Base-by-base conservation (phyloP, 2,113 vertebrate genomes). In the Piprites chloris region DNA sequence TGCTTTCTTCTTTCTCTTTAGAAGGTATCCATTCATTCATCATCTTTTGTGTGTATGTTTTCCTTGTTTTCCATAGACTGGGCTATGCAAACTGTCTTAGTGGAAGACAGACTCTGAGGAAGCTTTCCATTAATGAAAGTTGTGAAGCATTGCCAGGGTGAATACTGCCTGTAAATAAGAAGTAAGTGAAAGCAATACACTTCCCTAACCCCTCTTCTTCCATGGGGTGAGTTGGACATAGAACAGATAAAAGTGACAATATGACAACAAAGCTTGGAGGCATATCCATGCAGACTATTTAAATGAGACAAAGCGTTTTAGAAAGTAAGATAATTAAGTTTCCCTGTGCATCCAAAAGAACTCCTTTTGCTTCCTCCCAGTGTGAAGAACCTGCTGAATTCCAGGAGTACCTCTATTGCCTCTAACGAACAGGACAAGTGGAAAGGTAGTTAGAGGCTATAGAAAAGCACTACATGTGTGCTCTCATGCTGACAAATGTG, bases 1-100 rank as follows among this genome's bases (percentile, higher is more conserved):
- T 42, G 37, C 91, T 91, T 89, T 68, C 71, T 79, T 79, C 53
- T 67, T 3, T 87, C 13, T 72, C 12, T 73, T 89, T 79, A 87
- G 87, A 91, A 73, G 42, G 39, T 91, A 39, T 73, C 55, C 58
- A 76, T 89, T 88, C 75, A 83, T 92, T 78, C 58, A 17, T 63
- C 58, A 42, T 56, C 55, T 75, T 90, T 49, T 78, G 12, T 76
- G 41, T 67, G 15, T 87, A 21, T 69, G 49, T 89, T 87, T 92
- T 87, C 80, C 84, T 84, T 72, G 66, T 79, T 93, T 96, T 94
- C 62, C 73, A 49, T 73, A 49, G 22, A 53, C 66, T 65, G 52
- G 41, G 33, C 49, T 91, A 28, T 71, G 44, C 44, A 89, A 90
- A 85, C 76, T 90, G 42, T 66, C 39, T 80, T 72, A 52, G 22